Evolutionary conservation across 2,888 invertebrate species (phyloP), one percentile per base, ranked within the genome.

Genomic region (Volucella inflata): DNA sequence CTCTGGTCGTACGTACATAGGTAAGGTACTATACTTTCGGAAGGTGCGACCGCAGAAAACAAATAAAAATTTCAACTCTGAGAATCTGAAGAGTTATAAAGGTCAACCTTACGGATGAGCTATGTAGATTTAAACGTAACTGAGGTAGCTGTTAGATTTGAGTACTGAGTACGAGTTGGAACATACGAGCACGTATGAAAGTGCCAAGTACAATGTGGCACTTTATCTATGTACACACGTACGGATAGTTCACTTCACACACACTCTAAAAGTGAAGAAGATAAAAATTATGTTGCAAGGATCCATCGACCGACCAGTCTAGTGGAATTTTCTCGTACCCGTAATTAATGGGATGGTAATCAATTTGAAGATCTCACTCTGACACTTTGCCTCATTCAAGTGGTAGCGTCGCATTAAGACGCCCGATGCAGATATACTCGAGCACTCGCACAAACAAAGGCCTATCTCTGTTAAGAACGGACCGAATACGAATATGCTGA

Each of bases 271-370:
- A 9, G 4, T 50, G 14, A 57, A 48, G 36, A 59, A 48, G 21
- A 62, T 36, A 62, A 51, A 21, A 72, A 44, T 72, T 21, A 46
- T 64, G 14, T 36, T 60, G 72, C 62, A 72, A 51, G 64, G 21
- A 21, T 2, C 21, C 0, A 21, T 4, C 21, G 4, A 21, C 21
- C 30, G 30, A 30, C 30, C 30, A 6, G 30, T 30, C 60, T 40
- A 55, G 16, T 51, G 8, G 30, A 67, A 80, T 65, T 30, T 30
- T 30, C 30, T 30, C 30, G 30, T 30, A 71, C 80, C 75, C 51
- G 70, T 81, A 72, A 85, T 81, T 80, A 68, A 81, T 85, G 80
- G 30, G 50, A 76, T 72, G 76, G 48, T 85, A 80, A 85, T 85
- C 81, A 81, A 85, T 81, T 85, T 72, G n/a, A 67, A 71, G 72